A percentile compares a stretch with the other conserved stretches of the same genome.
phyloP scores from a whole-genome alignment of 2,888 invertebrate genomes.

The Macaria notata region DNA sequence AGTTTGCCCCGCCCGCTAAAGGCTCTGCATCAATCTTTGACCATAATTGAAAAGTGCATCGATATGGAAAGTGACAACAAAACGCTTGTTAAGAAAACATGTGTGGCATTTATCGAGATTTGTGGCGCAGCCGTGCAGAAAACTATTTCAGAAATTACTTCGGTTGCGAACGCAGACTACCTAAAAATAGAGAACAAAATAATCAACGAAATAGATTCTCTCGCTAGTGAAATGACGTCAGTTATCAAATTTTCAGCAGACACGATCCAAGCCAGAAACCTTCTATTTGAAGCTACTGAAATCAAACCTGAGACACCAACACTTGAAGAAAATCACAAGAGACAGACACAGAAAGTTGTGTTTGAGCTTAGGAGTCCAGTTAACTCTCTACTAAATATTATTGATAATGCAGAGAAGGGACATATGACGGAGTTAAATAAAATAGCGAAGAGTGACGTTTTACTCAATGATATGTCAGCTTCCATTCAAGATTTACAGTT shows the following conservation, averaged over 20 bases:
- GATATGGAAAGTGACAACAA: conserved; percentile 85
- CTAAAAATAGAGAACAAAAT: conserved; percentile 63
- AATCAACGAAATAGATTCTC: conserved; percentile 65
- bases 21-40: conserved; percentile 84
- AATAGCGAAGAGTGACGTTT: conserved; percentile 58
- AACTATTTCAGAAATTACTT: conserved; percentile 69
- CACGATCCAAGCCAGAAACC: conserved; percentile 73
- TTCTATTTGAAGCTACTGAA: conserved; percentile 61
- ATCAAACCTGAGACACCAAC: conserved; percentile 55
- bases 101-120: conserved; percentile 84
- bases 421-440: conserved; percentile 44
- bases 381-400: conserved; percentile 60
- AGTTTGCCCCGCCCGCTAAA: conserved; percentile 82
- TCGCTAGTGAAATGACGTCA: conserved; percentile 75
- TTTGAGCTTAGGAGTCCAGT: conserved; percentile 66
- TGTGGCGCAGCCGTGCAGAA: conserved; percentile 81
- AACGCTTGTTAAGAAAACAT: conserved; percentile 86
- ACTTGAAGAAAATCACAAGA: conserved; percentile 60
- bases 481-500: conserved; percentile 76
- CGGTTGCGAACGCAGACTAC: conserved; percentile 70
- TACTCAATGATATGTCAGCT: conserved; percentile 69
- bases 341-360: conserved; percentile 68
- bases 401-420: conserved; percentile 55
- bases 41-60: conserved; percentile 86
- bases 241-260: conserved; percentile 78